phyloP scores from a whole-genome alignment of 2,113 vertebrate genomes.

The Ibidorhyncha struthersii region DNA sequence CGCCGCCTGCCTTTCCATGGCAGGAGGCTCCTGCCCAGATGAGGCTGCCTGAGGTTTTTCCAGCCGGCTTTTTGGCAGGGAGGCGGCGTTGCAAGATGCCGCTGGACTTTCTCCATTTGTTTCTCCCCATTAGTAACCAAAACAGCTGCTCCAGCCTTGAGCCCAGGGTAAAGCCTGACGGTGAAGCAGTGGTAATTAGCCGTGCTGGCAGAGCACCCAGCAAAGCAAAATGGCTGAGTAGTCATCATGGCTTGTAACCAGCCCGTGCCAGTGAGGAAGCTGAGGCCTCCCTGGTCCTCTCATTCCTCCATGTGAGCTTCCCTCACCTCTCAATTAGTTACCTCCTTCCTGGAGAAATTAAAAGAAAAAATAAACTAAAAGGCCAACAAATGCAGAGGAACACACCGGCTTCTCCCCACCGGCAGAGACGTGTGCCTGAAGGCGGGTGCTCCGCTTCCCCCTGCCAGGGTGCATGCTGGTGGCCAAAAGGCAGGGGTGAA shows the following conservation, averaged over 20 bases:
- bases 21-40: not conserved
- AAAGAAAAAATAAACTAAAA: constrained; percentile 1
- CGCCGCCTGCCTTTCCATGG: not conserved
- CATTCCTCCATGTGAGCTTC: not conserved
- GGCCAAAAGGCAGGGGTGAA: not conserved
- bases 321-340: not conserved
- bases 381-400: not conserved
- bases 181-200: not conserved
- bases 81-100: not conserved
- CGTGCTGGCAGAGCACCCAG: not conserved
- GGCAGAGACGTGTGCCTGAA: not conserved
- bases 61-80: not conserved
- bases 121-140: not conserved
- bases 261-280: not conserved
- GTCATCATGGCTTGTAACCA: not conserved
- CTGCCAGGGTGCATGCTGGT: rapidly evolving
- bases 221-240: not conserved
- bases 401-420: rapidly evolving
- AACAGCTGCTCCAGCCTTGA: not conserved
- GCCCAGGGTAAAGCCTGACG: not conserved
- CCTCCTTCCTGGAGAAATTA: not conserved
- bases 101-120: not conserved
- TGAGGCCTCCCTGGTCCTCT: not conserved
- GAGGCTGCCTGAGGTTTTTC: not conserved
- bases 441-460: not conserved